Base-by-base conservation (phyloP, 2,113 vertebrate genomes). In the Bubo scandiacus region DNA sequence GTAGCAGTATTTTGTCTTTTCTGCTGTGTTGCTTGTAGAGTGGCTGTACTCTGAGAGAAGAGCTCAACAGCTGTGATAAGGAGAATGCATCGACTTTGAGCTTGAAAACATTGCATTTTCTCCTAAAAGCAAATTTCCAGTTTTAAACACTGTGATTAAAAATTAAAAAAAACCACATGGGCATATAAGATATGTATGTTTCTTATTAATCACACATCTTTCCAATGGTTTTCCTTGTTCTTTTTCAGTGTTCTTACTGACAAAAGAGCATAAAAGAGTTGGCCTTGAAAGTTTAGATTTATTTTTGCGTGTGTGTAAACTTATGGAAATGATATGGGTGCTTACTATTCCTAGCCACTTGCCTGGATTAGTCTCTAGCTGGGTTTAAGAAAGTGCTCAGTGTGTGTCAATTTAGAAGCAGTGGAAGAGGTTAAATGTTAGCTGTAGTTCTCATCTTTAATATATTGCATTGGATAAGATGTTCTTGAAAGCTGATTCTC, bases 291-390 rank as follows among this genome's bases (percentile, higher is more conserved):
- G 40, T 52, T 42, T 61, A 82, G 49, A 34, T 40, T 67, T 66
- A n/a, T 96, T 71, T 83, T 36, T 81, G 27, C 79, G 52, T 90
- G 6, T 19, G 15, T 85, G 36, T 78, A 82, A 47, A 61, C 19
- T 65, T 62, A 32, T 16, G 66, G 32, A 13, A 75, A 23, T 63
- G n/a, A 42, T 88, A 65, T 32, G 81, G 77, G 32, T 94, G 23
- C 45, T 96, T 77, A 88, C 36, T 77, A 89, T 93, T 96, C 52
- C 21, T 74, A 40, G 57, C 21, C 11, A 15, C 29, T 45, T 45
- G 57, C 36, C 26, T 90, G 91, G 57, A 61, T 92, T 95, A 67
- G 81, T 29, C 78, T 82, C 85, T 65, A 66, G 34, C 78, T 87
- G 49, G 2, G 4, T 89, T 68, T 65, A 92, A 81, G 59, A 10